phyloP scores from a whole-genome alignment of 2,797 vertebrate genomes.

The Centroberyx gerrardi region DNA sequence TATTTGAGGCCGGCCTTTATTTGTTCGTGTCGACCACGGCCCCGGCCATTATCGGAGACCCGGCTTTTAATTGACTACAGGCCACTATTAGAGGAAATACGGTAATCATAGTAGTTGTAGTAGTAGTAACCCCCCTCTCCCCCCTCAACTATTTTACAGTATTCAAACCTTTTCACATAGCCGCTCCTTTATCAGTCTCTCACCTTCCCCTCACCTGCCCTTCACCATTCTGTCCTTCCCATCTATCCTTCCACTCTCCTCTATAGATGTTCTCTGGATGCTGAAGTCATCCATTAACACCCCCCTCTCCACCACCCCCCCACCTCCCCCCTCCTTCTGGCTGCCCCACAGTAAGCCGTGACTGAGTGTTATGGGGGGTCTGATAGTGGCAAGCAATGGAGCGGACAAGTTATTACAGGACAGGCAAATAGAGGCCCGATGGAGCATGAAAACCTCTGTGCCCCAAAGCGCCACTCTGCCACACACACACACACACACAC shows the following conservation, averaged over 20 bases:
- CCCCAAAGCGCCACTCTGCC: conserved; percentile 47
- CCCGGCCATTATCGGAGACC: no score
- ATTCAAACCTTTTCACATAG: neutral
- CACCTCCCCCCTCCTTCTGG: conserved; percentile 35
- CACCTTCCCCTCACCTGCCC: conserved; percentile 9
- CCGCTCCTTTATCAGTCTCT: neutral
- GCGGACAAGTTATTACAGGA: conserved; percentile 83
- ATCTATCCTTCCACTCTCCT: conserved; percentile 6
- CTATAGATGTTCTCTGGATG: conserved; percentile 54
- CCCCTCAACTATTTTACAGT: neutral
- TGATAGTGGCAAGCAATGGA: conserved; percentile 78
- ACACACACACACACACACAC: conserved; percentile 16
- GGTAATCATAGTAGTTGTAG: neutral
- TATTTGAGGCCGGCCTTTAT: no score
- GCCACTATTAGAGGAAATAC: no score
- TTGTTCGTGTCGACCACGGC: no score
- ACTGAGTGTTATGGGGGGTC: conserved; percentile 72
- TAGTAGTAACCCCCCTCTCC: neutral
- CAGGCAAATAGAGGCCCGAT: conserved; percentile 79
- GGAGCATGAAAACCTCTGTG: conserved; percentile 77
- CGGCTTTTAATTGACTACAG: no score
- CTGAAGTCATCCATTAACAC: conserved; percentile 67
- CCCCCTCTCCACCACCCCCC: conserved; percentile 45
- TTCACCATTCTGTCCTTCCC: conserved; percentile 22
- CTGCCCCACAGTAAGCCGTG: conserved; percentile 57